A percentile compares a stretch with the other conserved stretches of the same genome.
Evolutionary conservation across 1,140 invertebrate species (phyloP).

Genomic region (Tribolium madens): DNA sequence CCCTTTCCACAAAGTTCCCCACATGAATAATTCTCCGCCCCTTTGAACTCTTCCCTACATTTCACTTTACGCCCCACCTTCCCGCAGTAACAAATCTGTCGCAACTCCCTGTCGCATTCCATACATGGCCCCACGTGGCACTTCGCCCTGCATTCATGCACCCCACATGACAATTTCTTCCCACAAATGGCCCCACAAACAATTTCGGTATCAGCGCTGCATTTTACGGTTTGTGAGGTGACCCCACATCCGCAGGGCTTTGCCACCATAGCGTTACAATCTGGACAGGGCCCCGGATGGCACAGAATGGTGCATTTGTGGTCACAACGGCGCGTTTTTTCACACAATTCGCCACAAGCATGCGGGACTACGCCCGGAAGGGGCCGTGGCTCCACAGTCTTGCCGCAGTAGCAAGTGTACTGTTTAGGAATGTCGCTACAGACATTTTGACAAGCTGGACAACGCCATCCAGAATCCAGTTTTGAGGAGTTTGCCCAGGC

Average conservation of each 20-base stretch:
- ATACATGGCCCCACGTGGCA: slow-evolving; percentile 87
- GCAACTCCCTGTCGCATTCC: slow-evolving; percentile 73
- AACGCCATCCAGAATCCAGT: slow-evolving; percentile 87
- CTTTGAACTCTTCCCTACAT: slow-evolving; percentile 68
- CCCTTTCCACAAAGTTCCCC: slow-evolving; percentile 76
- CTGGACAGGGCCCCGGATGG: slow-evolving; percentile 91
- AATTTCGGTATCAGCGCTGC: slow-evolving; percentile 75
- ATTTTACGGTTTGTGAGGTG: slow-evolving; percentile 76
- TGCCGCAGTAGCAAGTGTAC: slow-evolving; percentile 89
- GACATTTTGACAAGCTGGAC: slow-evolving; percentile 90
- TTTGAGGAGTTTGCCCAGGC: slow-evolving; percentile 91
- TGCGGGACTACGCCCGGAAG: slow-evolving; percentile 81
- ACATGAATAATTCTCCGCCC: slow-evolving; percentile 71
- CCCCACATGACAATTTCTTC: slow-evolving; percentile 78
- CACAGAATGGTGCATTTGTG: slow-evolving; percentile 91
- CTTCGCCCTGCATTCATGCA: slow-evolving; percentile 77
- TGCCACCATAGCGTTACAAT: slow-evolving; percentile 73
- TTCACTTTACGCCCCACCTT: slow-evolving; percentile 67
- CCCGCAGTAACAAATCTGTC: slow-evolving; percentile 67
- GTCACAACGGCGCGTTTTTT: slow-evolving; percentile 75
- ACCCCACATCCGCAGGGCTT: slow-evolving; percentile 81
- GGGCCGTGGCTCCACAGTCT: slow-evolving; percentile 73
- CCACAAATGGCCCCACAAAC: slow-evolving; percentile 80
- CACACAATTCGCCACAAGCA: slow-evolving; percentile 90
- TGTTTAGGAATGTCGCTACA: slow-evolving; percentile 74